Evolutionary conservation across 1,140 invertebrate species (phyloP).

Genomic region (Scylla paramamosain): DNA sequence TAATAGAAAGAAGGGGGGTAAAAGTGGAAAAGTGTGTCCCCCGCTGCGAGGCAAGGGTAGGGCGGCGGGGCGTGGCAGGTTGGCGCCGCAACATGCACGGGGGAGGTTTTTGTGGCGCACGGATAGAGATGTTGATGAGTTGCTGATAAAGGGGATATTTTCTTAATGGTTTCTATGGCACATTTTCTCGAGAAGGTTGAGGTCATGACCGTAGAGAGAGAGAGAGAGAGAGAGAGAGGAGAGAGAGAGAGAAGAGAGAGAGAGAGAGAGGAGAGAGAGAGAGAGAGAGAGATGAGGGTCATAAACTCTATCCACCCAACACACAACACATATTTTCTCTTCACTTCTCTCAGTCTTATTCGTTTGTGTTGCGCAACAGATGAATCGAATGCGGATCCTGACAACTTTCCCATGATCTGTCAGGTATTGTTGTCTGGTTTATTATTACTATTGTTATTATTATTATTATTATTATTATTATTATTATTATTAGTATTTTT

Average conservation of each 20-base stretch:
- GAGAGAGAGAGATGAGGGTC: not conserved
- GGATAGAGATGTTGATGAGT: not conserved
- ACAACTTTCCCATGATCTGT: not conserved
- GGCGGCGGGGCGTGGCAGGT: not conserved
- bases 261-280: not conserved
- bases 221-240: conserved; percentile 16
- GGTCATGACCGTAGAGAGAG: not conserved
- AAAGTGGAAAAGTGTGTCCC: no score
- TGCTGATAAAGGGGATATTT: not conserved
- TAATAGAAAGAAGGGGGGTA: no score
- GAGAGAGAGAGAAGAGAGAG: not conserved
- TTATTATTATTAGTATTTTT: not conserved
- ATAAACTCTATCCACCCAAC: not conserved
- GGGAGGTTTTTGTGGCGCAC: not conserved
- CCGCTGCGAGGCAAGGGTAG: not conserved
- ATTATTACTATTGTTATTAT: not conserved
- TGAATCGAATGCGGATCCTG: not conserved
- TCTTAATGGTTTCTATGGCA: not conserved
- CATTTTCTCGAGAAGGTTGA: no score
- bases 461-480: conserved; percentile 16
- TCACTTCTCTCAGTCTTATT: not conserved
- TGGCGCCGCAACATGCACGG: not conserved
- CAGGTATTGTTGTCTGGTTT: not conserved
- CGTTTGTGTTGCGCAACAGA: not conserved
- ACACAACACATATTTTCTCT: not conserved